Conservation (phyloP, 2,113 vertebrate genomes). For the Caloenas nicobarica region DNA sequence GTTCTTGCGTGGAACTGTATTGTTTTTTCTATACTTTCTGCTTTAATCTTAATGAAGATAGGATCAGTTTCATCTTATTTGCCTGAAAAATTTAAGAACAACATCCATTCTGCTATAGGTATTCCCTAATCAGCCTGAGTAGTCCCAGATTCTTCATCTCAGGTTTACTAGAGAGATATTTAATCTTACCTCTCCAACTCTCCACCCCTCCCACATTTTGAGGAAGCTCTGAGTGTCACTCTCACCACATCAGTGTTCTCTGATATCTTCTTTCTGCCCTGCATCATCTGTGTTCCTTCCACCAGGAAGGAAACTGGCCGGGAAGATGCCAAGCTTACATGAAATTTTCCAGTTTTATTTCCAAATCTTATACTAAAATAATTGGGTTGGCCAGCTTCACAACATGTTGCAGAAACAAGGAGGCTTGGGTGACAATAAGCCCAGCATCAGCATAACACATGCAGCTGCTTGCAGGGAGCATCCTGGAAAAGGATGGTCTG, state of each 20-base stretch:
- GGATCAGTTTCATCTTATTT: background rate
- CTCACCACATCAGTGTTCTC: background rate
- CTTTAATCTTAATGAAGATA: background rate
- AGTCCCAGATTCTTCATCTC: background rate
- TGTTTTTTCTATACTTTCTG: background rate
- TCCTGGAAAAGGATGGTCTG: background rate
- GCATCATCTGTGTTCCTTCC: background rate
- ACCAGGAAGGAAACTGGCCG: background rate
- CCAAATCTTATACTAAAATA: background rate
- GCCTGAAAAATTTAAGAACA: background rate
- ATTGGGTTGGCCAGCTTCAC: background rate
- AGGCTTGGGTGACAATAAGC: background rate
- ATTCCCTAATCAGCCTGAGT: background rate
- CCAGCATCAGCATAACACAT: background rate
- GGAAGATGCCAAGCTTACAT: background rate
- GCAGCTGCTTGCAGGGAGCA: background rate
- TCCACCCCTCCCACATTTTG: background rate
- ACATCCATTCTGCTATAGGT: background rate
- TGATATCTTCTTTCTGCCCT: background rate
- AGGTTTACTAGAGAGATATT: background rate
- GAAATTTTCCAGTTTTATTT: background rate
- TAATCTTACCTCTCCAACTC: background rate
- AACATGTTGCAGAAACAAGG: background rate
- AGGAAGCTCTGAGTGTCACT: background rate
- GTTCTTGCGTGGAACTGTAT: background rate